A percentile compares a stretch with the other conserved stretches of the same genome.
Conservation (phyloP, 2,113 vertebrate genomes). For the Psammodynastes pulverulentus region DNA sequence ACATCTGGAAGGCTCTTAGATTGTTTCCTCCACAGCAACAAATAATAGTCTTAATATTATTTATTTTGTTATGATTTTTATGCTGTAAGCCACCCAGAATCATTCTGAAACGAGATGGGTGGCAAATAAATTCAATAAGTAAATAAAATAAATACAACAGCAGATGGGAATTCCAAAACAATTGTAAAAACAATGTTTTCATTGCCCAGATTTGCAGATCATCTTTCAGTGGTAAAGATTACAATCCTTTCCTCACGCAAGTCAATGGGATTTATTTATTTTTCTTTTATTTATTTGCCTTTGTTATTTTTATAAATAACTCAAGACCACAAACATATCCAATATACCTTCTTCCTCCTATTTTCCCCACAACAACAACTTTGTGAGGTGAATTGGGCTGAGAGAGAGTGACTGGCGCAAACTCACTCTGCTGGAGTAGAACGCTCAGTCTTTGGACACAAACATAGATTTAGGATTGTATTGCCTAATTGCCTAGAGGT, state of each 20-base stretch:
- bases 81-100: not conserved
- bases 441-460: not conserved
- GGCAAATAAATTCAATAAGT: not conserved
- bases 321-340: not conserved
- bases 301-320: not conserved
- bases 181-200: not conserved
- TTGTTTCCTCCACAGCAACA: not conserved
- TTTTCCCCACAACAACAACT: not conserved
- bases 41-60: not conserved
- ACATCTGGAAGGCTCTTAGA: not conserved
- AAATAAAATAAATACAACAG: not conserved
- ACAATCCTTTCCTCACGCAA: not conserved
- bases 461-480: not conserved
- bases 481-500: not conserved
- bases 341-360: not conserved
- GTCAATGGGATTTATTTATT: not conserved
- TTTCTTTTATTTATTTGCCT: not conserved
- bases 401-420: not conserved
- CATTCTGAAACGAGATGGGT: not conserved
- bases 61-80: not conserved
- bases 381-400: not conserved
- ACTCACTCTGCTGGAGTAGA: not conserved
- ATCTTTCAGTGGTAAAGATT: not conserved
- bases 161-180: not conserved
- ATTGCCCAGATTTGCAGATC: not conserved